Evolutionary conservation across 1,140 invertebrate species (phyloP), one percentile per base, ranked within the genome.

Genomic region (Matsumurasca onukii): DNA sequence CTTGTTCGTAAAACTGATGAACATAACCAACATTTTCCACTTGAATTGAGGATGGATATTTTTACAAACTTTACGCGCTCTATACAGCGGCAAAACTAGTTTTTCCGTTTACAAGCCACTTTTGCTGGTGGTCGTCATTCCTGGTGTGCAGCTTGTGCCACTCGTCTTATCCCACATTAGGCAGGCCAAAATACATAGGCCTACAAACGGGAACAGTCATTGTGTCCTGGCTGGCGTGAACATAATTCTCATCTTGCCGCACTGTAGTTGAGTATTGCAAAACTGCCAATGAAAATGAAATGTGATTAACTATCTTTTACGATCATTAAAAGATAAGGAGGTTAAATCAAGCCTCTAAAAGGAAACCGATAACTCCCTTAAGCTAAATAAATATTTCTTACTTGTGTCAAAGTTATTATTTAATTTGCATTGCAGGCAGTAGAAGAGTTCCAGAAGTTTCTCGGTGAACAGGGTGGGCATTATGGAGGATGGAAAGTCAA

Each of bases 401-500:
- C 39, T 12, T n/a, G 22, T 52, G 12, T 24, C 49, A 52, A 52
- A 52, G 3, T n/a, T 24, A 20, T 52, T 12, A 52, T 52, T n/a
- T n/a, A 52, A 12, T 52, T 52, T n/a, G 13, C 12, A 29, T 27
- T 59, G 25, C n/a, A 27, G 55, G 55, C 25, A n/a, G 55, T 59
- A 9, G 55, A 59, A 59, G 55, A 2, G 30, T 59, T 59, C 55
- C 55, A 59, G 25, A 29, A 27, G 25, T 59, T 27, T 59, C 30
- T 59, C 5, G 3, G 30, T 27, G 24, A 9, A 5, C 15, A 59
- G 15, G 55, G 55, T 15, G 55, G 55, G 13, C 55, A 59, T n/a
- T 59, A 59, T 27, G 55, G 55, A 27, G 55, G 55, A 12, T 59
- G 55, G 55, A 59, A 59, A 29, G 55, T 22, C 13, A 59, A 59